These are phyloP conservation scores for Myotis vivesi DNA, from an alignment of 2,797 vertebrate species.

Conservation along the genomic window DNA sequence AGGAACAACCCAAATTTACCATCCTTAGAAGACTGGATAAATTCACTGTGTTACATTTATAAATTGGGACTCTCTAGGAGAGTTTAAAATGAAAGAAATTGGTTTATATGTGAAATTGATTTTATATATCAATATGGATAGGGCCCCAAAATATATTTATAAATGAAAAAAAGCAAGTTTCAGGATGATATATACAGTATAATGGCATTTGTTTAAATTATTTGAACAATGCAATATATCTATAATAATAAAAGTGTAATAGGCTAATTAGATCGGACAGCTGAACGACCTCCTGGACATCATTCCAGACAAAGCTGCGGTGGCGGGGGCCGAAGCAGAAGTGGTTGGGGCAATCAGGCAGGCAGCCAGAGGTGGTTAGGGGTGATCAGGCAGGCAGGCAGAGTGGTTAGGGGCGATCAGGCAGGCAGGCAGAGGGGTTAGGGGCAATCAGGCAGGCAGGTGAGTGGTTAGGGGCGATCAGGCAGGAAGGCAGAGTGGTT, in stretches of 20 bases:
- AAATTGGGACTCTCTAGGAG: not conserved
- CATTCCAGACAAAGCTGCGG: no score
- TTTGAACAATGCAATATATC: not conserved
- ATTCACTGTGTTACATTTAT: not conserved
- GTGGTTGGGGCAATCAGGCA: no score
- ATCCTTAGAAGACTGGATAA: not conserved
- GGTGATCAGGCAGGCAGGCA: no score
- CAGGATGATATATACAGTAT: not conserved
- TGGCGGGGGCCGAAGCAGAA: no score
- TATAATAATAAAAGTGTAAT: no score
- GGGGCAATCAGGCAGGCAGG: no score
- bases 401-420: no score
- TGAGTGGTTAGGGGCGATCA: fast-evolving
- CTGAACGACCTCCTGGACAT: no score
- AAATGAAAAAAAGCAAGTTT: not conserved
- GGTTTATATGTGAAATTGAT: not conserved
- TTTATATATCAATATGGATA: not conserved
- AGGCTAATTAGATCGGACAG: no score
- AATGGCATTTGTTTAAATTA: not conserved
- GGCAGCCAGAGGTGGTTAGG: no score
- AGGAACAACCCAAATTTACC: not conserved
- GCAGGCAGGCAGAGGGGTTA: no score
- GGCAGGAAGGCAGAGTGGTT: no score
- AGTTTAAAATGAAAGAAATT: not conserved
- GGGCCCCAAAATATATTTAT: not conserved